Evolutionary conservation across 1,140 invertebrate species (phyloP), one percentile per base, ranked within the genome.

Genomic region (Polyergus mexicanus): DNA sequence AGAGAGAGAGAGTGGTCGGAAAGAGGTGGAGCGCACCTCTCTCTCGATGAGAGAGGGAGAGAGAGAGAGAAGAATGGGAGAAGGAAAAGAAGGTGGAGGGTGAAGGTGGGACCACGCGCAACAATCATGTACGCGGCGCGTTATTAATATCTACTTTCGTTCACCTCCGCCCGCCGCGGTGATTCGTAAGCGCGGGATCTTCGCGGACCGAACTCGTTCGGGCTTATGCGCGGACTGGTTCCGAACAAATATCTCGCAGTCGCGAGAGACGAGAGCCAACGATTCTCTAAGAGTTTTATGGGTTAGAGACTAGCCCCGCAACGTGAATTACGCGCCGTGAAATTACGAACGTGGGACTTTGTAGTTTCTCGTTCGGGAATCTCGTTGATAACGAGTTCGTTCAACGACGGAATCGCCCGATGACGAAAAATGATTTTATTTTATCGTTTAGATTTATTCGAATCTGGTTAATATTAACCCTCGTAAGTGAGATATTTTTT

Each of bases 81-180:
- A 58, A 63, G 65, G 65, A 63, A 60, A 41, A 28, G 44, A 22
- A 22, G 35, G 44, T 16, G 32, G 32, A 38, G 51, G 83, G 81
- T 78, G 87, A 86, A 89, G 89, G 86, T 90, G 89, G 88, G 72
- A 92, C 91, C 92, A 92, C 88, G 92, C 88, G 92, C 90, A 90
- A 92, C 92, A 92, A 92, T 93, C 92, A 92, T 91, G 75, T 87
- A 92, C 92, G 88, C 89, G 91, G 89, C 84, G 89, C 91, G 92
- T 92, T 93, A 93, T 93, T 94, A 94, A 94, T 93, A 92, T 92
- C 92, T 91, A 88, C 88, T 92, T 92, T 90, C 88, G 85, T 91
- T 91, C 89, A 72, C 56, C 76, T 68, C 54, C 68, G 44, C 25
- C 38, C 68, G 85, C 76, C 78, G 86, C 77, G 85, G 87, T 86